Conservation (phyloP, 2,113 vertebrate species). For the Ammodytes dubius region DNA sequence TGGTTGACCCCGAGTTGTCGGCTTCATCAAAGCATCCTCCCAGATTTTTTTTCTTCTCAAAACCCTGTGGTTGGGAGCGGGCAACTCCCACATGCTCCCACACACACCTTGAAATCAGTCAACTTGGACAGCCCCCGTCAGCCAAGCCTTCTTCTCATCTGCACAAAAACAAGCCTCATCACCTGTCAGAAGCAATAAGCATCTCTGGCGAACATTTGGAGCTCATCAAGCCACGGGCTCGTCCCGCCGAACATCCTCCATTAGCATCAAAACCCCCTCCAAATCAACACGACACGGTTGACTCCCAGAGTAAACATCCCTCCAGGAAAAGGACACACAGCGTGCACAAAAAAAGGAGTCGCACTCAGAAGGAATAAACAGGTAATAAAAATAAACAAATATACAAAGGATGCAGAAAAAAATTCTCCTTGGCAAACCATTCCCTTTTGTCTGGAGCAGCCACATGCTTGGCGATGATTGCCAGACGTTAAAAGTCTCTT, state of each 20-base stretch:
- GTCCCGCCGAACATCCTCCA: slow-evolving; percentile 50
- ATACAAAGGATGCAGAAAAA: slow-evolving; percentile 31
- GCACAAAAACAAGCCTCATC: slow-evolving; percentile 55
- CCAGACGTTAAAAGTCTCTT: slow-evolving; percentile 72
- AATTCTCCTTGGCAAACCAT: slow-evolving; percentile 54
- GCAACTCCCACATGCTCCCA: slow-evolving; percentile 56
- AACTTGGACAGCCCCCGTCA: slow-evolving; percentile 38
- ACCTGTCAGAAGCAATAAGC: slow-evolving; percentile 70
- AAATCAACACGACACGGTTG: slow-evolving; percentile 51
- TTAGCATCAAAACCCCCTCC: slow-evolving; percentile 61
- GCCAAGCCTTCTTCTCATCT: slow-evolving; percentile 28
- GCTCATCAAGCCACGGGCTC: slow-evolving; percentile 51
- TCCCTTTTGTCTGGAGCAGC: slow-evolving; percentile 69
- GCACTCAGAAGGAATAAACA: slow-evolving; percentile 66
- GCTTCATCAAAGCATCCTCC: slow-evolving; percentile 52
- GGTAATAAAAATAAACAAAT: slow-evolving; percentile 38
- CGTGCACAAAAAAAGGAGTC: slow-evolving; percentile 6
- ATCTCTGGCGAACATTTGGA: slow-evolving; percentile 71
- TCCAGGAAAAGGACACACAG: slow-evolving; percentile 32
- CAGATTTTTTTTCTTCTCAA: slow-evolving; percentile 59
- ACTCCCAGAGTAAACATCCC: slow-evolving; percentile 57
- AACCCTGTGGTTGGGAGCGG: slow-evolving; percentile 49
- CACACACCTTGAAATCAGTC: slow-evolving; percentile 72
- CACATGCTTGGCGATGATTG: slow-evolving; percentile 76
- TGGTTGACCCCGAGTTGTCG: slow-evolving; percentile 40